phyloP scores from a whole-genome alignment of 2,888 invertebrate species.

The Pterostichus madidus region DNA sequence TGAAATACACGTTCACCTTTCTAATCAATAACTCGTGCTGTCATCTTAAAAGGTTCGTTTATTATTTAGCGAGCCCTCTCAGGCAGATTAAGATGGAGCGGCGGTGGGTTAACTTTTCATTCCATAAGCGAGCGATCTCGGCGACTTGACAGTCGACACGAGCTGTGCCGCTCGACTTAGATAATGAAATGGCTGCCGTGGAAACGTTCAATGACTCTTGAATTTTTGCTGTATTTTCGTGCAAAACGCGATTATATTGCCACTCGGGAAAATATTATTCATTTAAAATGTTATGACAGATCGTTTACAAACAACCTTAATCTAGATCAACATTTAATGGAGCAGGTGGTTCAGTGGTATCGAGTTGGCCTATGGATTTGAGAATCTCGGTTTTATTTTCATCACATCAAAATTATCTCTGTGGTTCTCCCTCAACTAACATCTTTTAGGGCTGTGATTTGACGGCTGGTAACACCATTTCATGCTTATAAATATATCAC shows the following conservation, averaged over 20 bases:
- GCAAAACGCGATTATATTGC: no score
- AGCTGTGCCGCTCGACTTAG: not conserved
- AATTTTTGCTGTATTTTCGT: not conserved
- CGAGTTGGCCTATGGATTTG: no score
- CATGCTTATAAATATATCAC: no score
- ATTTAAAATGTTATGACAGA: no score
- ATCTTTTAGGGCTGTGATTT: no score
- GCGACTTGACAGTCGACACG: slow-evolving; percentile 3
- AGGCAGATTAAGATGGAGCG: slow-evolving; percentile 59
- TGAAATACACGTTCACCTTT: slow-evolving; percentile 1
- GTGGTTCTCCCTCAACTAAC: no score
- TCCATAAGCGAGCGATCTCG: slow-evolving; percentile 34
- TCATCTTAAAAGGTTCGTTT: slow-evolving; percentile 61
- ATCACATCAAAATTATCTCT: no score
- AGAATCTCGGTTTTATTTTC: no score
- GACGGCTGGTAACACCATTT: no score
- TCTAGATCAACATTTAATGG: not conserved
- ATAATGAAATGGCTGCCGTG: not conserved
- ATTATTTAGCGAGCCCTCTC: slow-evolving; percentile 52
- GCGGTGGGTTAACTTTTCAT: slow-evolving; percentile 56
- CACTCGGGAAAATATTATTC: no score
- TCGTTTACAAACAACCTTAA: not conserved
- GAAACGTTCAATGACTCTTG: not conserved
- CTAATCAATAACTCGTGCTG: slow-evolving; percentile 52
- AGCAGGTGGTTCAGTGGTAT: no score